A percentile compares a stretch with the other conserved stretches of the same genome.
Evolutionary conservation across 1,140 invertebrate species (phyloP).

Genomic region (Drosophila kohkoa): DNA sequence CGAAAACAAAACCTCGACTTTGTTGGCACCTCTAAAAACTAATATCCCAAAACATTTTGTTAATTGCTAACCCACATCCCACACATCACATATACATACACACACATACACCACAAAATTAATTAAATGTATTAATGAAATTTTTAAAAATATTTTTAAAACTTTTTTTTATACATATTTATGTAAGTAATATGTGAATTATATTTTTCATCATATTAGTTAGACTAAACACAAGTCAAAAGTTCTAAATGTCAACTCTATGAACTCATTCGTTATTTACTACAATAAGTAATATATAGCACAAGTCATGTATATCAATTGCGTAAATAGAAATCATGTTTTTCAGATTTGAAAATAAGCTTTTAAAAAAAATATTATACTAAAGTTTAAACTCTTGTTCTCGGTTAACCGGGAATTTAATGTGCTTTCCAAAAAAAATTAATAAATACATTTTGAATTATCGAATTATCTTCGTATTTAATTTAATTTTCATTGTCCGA

Average conservation of each 20-base stretch:
- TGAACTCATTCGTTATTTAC: conserved; percentile 13
- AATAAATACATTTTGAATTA: background rate
- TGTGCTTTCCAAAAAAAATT: conserved; percentile 13
- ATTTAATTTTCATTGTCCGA: background rate
- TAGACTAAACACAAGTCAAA: conserved; percentile 31
- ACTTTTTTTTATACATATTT: conserved; percentile 46
- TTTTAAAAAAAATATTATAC: background rate
- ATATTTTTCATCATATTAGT: conserved; percentile 32
- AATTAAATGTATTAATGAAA: conserved; percentile 48
- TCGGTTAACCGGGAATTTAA: conserved; percentile 12
- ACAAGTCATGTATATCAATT: conserved; percentile 9
- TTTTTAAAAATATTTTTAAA: conserved; percentile 23
- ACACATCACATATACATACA: conserved; percentile 27
- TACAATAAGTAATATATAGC: conserved; percentile 3
- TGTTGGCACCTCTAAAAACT: conserved; percentile 36
- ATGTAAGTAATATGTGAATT: conserved; percentile 54
- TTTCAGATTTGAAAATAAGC: background rate
- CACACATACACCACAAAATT: conserved; percentile 17
- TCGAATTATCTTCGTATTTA: background rate
- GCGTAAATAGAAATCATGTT: background rate
- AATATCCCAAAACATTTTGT: conserved; percentile 33
- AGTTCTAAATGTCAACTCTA: conserved; percentile 3
- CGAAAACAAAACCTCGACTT: conserved; percentile 19
- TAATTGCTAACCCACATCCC: conserved; percentile 39
- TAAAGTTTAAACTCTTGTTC: background rate